A percentile compares a stretch with the other conserved stretches of the same genome.
Conservation (phyloP, 2,113 vertebrate genomes). For the Rattus norvegicus region DNA sequence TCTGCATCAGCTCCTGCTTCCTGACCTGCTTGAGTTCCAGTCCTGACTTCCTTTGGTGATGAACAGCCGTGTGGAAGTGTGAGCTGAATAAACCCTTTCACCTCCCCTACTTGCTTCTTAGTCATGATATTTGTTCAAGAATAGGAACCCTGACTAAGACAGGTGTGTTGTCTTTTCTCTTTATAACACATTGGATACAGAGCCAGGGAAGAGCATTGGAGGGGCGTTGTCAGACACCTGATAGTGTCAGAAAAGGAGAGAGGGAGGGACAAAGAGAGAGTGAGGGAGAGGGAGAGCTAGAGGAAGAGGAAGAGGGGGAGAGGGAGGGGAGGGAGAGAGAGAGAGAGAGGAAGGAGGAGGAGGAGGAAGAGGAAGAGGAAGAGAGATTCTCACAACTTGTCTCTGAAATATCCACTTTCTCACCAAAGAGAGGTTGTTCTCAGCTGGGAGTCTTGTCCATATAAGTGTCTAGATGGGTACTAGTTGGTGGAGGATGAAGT, state of each 20-base stretch:
- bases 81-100: no score
- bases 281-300: background rate
- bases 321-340: background rate
- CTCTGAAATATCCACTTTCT: background rate
- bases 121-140: no score
- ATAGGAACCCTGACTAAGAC: no score
- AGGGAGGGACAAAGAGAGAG: rapidly evolving
- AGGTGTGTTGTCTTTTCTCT: background rate
- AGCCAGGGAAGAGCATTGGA: background rate
- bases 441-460: background rate
- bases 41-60: no score
- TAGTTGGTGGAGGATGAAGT: background rate
- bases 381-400: rapidly evolving
- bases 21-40: no score
- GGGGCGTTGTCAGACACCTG: no score
- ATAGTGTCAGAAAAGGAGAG: background rate
- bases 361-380: rapidly evolving
- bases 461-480: background rate
- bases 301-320: background rate
- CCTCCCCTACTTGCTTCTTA: no score
- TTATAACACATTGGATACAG: background rate
- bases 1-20: no score
- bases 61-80: no score
- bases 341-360: background rate
- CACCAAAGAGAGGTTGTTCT: background rate